phyloP scores from a whole-genome alignment of 2,888 invertebrate genomes.

The Cosmorhoe ocellata region DNA sequence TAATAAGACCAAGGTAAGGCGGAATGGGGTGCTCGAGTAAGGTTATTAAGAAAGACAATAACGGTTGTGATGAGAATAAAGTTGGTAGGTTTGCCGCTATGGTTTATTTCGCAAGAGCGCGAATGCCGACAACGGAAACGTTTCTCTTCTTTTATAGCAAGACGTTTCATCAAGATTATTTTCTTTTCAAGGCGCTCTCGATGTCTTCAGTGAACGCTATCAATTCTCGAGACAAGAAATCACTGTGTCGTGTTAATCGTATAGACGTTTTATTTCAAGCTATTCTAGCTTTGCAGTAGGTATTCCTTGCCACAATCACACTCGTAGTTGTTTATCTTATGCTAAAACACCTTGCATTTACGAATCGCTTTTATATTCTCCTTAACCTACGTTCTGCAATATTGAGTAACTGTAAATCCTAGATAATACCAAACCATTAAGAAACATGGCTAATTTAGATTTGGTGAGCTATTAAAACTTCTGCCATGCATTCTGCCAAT shows the following conservation, averaged over 20 bases:
- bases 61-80: slow-evolving; percentile 59
- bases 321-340: too few relatives aligned
- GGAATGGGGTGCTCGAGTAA: slow-evolving; percentile 42
- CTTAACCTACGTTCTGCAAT: too few relatives aligned
- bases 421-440: too few relatives aligned
- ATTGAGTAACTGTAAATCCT: too few relatives aligned
- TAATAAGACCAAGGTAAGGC: too few relatives aligned
- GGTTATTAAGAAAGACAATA: slow-evolving; percentile 62
- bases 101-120: slow-evolving; percentile 39
- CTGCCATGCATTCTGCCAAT: too few relatives aligned
- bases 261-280: slow-evolving; percentile 8
- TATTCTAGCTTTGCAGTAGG: too few relatives aligned
- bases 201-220: slow-evolving; percentile 53
- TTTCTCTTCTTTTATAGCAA: slow-evolving; percentile 59
- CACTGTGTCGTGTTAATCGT: slow-evolving; percentile 32
- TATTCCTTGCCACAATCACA: too few relatives aligned
- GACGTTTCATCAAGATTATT: slow-evolving; percentile 75
- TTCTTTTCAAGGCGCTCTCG: slow-evolving; percentile 61
- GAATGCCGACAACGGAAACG: slow-evolving; percentile 47
- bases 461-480: too few relatives aligned
- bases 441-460: not conserved
- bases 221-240: slow-evolving; percentile 46
- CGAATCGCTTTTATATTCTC: too few relatives aligned
- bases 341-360: too few relatives aligned
- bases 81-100: slow-evolving; percentile 53